Evolutionary conservation across 2,888 invertebrate species (phyloP), one percentile per base, ranked within the genome.

Genomic region (Buathra laborator): DNA sequence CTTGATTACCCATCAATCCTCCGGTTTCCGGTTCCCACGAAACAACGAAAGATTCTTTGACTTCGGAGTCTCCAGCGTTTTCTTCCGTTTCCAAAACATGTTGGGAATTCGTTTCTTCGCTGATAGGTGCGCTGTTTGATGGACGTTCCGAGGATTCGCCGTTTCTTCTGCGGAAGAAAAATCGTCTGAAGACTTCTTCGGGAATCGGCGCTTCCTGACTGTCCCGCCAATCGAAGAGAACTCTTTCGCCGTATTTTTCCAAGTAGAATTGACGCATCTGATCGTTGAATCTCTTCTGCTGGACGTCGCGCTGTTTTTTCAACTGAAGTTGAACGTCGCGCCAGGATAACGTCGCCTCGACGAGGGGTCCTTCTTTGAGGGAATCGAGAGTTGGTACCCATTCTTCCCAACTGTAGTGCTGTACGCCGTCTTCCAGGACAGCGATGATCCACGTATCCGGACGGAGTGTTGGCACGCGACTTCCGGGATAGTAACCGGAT

Each of bases 11-110:
- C 92, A 92, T 93, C 4, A 93, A 86, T 10, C 94, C 93, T 0
- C 94, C 94, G 1, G 93, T 89, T 74, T 93, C 92, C 0, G 93
- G 93, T 70, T 93, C 93, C 94, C 94, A 94, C 3, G 93, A 92
- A 0, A 94, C 93, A 7, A 94, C 92, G 79, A 90, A 93, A 0
- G 92, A 91, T 44, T 92, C 90, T 48, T 89, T 89, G 5, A 79
- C 86, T 0, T 82, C 77, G 0, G 86, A 32, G 12, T 86, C 88
- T 64, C 89, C 87, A 0, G 86, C 83, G 2, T 88, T 24, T 9
- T 46, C 51, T 4, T 83, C 77, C 16, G 19, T 75, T 19, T 62
- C 14, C 48, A 68, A 29, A 10, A 83, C 43, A 32, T 32, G 46
- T 0, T 75, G 29, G 3, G 87, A 87, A 72, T 90, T 89, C 7